Evolutionary conservation across 2,888 invertebrate species (phyloP).

Genomic region (Drosophila emarginata): DNA sequence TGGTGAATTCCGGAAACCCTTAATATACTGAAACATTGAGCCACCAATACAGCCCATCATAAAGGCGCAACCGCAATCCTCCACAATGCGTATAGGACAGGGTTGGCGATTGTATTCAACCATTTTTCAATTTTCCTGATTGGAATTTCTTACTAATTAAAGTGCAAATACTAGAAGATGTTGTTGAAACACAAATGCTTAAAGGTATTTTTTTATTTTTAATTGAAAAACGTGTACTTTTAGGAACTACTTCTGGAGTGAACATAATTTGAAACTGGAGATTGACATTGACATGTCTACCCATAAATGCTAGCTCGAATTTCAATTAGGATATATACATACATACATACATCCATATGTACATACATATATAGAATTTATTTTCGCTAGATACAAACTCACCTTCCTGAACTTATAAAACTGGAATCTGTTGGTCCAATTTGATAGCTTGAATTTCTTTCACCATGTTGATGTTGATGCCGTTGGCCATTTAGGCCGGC

Average conservation of each 20-base stretch:
- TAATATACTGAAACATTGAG: constrained; percentile 55
- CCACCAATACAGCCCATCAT: constrained; percentile 66
- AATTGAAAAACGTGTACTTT: constrained; percentile 35
- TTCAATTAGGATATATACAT: not conserved
- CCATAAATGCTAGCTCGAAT: not conserved
- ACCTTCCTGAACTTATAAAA: constrained; percentile 77
- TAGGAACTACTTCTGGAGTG: constrained; percentile 19
- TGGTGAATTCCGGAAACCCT: constrained; percentile 63
- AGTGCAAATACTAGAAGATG: not conserved
- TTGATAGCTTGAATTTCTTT: constrained; percentile 77
- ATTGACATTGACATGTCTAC: not conserved
- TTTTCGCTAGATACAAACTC: no score
- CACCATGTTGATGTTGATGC: constrained; percentile 62
- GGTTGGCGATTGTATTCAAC: constrained; percentile 71
- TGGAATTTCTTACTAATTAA: constrained; percentile 35
- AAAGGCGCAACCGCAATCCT: constrained; percentile 70
- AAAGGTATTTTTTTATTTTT: not conserved
- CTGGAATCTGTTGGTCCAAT: constrained; percentile 75
- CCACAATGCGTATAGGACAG: constrained; percentile 64
- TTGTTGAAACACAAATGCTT: not conserved
- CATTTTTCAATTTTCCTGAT: not conserved
- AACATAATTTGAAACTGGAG: constrained; percentile 6
- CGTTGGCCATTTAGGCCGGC: constrained; percentile 43
- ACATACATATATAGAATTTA: no score
- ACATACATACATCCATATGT: no score